Conservation (phyloP, 2,113 vertebrate species). For the Aythya baeri region DNA sequence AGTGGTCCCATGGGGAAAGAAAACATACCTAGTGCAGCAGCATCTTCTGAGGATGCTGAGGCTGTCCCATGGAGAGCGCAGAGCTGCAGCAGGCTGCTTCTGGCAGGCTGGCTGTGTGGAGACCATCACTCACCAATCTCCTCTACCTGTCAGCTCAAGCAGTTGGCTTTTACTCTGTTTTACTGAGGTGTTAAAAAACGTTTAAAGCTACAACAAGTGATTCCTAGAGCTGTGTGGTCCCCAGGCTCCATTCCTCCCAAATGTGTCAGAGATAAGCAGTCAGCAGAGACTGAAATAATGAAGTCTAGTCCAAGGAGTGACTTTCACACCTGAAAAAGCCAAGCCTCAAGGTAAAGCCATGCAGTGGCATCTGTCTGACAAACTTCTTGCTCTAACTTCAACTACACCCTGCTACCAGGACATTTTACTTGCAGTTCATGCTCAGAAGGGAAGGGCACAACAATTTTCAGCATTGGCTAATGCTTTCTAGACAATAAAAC, state of each 20-base stretch:
- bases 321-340: background rate
- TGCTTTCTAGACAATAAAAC: background rate
- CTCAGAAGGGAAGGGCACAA: too few relatives aligned
- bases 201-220: background rate
- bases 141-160: background rate
- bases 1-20: background rate
- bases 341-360: too few relatives aligned
- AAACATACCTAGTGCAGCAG: background rate
- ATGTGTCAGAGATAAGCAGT: background rate
- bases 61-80: background rate
- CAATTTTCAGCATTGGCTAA: background rate
- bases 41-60: background rate
- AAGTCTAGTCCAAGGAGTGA: background rate
- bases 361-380: too few relatives aligned
- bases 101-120: background rate
- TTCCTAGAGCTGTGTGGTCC: background rate
- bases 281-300: background rate
- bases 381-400: background rate
- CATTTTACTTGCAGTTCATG: too few relatives aligned
- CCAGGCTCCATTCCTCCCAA: background rate
- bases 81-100: background rate
- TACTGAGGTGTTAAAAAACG: too few relatives aligned
- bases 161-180: background rate
- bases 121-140: background rate
- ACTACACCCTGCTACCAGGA: background rate